These are phyloP conservation scores for Oreonectes daqikongensis DNA, from an alignment of 2,797 vertebrate species.

Conservation along the genomic window DNA sequence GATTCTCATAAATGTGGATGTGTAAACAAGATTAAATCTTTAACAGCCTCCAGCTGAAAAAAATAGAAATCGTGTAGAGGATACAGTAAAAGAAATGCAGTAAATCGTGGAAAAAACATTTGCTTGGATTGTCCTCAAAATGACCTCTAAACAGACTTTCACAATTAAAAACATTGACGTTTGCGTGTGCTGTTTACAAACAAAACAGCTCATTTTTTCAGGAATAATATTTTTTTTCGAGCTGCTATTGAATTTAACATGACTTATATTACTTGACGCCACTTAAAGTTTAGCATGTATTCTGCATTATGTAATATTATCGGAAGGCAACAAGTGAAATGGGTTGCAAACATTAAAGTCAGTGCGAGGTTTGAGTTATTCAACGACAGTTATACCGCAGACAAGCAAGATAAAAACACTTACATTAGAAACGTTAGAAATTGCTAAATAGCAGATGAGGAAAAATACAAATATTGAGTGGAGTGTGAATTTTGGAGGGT, in stretches of 20 bases:
- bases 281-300: background rate
- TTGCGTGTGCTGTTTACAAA: background rate
- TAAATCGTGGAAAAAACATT: too few relatives aligned
- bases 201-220: background rate
- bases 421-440: background rate
- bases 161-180: background rate
- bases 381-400: background rate
- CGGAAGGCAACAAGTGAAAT: background rate
- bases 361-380: slow-evolving; percentile 20
- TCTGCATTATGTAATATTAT: slow-evolving; percentile 3
- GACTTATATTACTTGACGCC: background rate
- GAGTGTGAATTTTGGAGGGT: background rate
- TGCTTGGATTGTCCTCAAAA: slow-evolving; percentile 37
- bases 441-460: background rate
- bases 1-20: background rate
- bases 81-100: background rate
- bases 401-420: background rate
- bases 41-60: background rate
- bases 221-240: background rate
- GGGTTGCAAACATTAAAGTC: background rate
- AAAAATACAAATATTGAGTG: background rate
- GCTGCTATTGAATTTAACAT: background rate
- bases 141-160: slow-evolving; percentile 35
- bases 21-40: background rate
- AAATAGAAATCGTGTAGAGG: background rate